Evolutionary conservation across 2,888 invertebrate species (phyloP), one percentile per base, ranked within the genome.

Genomic region (Apamea monoglypha): DNA sequence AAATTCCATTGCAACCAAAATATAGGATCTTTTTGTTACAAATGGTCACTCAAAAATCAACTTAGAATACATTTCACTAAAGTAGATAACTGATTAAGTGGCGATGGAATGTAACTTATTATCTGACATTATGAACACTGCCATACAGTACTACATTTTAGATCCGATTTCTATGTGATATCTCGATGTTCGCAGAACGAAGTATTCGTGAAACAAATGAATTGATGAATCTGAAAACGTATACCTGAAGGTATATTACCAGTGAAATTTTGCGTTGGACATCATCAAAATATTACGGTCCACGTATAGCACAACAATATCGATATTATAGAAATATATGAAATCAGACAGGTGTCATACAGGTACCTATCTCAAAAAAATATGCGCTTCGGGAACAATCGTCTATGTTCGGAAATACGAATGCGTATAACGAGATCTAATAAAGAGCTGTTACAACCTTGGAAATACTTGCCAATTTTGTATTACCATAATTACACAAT

Each of bases 201-300:
- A 61, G 16, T 8, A 69, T 32, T 25, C 32, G 16, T 2, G 25
- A 50, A 69, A 69, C 14, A 70, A 70, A 70, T 50, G 5, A 16
- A 32, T 25, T n/a, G 12, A 71, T 59, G 61, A 82, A 75, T 63
- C 56, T 56, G 21, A 64, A 69, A 44, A 25, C 16, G 6, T 18
- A 12, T 4, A 40, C 14, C 3, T 8, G 21, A 1, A 18, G 18
- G 12, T 18, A 21, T 16, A n/a, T 7, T 0, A 40, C 5, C 18
- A 5, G 10, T 32, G 1, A 6, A 73, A 63, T 78, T 78, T 78
- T 66, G 64, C 61, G 59, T 76, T 56, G 56, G 74, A 61, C 68
- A 68, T 69, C 56, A 66, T 63, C 66, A 68, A 53, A 71, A 67
- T 61, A 18, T 25, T 70, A 53, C 6, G n/a, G n/a, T n/a, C 10